Conservation (phyloP, 2,888 invertebrate genomes). For the Brenthis hecate region DNA sequence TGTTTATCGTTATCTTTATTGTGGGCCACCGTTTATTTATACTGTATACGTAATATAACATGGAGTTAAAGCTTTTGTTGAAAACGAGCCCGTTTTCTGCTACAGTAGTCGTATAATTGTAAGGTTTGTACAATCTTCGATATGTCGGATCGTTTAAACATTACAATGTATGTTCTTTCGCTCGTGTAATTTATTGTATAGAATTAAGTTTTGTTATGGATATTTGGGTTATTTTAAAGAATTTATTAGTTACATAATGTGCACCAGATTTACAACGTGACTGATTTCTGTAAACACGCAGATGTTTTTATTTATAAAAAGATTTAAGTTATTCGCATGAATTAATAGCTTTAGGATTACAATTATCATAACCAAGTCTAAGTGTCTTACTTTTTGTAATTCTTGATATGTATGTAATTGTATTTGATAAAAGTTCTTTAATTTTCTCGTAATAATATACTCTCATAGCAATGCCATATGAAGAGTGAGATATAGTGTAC, state of each 20-base stretch:
- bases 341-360: no score
- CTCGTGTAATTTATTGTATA: constrained; percentile 26
- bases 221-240: constrained; percentile 1
- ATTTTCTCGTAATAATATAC: no score
- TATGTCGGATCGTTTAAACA: constrained; percentile 29
- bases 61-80: constrained; percentile 66
- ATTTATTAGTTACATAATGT: neutral
- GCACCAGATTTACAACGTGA: neutral
- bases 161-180: constrained; percentile 24
- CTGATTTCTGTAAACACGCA: no score
- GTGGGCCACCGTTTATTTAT: constrained; percentile 76
- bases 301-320: no score
- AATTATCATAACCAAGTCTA: no score
- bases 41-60: constrained; percentile 76
- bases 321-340: no score
- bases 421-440: no score
- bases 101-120: constrained; percentile 38
- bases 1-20: constrained; percentile 81
- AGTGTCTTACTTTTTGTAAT: no score
- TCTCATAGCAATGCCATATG: no score
- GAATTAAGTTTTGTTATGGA: constrained; percentile 14
- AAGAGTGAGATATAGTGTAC: no score
- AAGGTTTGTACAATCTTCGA: constrained; percentile 32
- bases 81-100: constrained; percentile 56
- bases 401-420: no score